Evolutionary conservation across 2,888 invertebrate genomes (phyloP), one percentile per base, ranked within the genome.

Genomic region (Apamea crenata): DNA sequence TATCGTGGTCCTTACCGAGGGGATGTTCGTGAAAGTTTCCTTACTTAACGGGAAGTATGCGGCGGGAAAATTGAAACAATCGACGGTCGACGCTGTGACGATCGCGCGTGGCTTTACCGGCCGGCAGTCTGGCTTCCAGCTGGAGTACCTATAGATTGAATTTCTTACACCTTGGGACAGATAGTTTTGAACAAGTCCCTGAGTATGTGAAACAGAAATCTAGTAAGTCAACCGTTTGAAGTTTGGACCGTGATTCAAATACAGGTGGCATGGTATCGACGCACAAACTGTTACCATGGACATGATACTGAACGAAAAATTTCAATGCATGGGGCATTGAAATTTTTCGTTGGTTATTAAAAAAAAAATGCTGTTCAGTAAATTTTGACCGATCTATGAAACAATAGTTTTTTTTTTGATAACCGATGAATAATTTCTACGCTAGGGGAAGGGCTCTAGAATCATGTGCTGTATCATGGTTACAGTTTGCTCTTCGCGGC

Each of bases 21-120:
- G 72, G 84, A 90, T 89, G 88, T 88, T 88, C 68, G 77, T 80
- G 80, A 86, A 93, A 93, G 92, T 92, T 92, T 85, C 83, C 87
- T 85, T 88, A 87, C 90, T 90, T 90, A 83, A 80, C 83, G 87
- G 81, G 90, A 94, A 94, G 93, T 94, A 94, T 94, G 93, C 90
- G 91, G 87, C 83, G 86, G 89, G 90, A 91, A 90, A 91, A 92
- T 92, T 88, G 89, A 92, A 92, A 93, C 91, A 93, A 92, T 93
- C 89, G 91, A 90, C 88, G 90, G 90, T 86, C 88, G 80, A 66
- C 65, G 74, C 36, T 36, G 74, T 71, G 85, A 68, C 77, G 80
- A 74, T 71, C 77, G 77, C 81, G 66, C 75, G 82, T 85, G 81
- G 88, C 83, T 87, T n/a, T 83, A 82, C 79, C 81, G 88, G 89